phyloP scores from a whole-genome alignment of 2,113 vertebrate species.

The Rhineura floridana region DNA sequence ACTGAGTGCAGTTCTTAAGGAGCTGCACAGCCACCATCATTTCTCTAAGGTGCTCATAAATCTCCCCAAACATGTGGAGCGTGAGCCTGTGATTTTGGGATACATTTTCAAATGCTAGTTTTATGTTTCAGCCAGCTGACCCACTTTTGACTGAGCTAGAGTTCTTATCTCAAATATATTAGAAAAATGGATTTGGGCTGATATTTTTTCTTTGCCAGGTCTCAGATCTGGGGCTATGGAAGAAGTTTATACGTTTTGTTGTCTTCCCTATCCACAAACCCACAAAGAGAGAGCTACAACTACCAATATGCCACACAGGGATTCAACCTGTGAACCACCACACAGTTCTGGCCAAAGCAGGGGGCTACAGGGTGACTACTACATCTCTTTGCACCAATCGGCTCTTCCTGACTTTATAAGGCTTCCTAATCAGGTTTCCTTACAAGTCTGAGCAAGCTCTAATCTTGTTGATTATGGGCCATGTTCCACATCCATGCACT shows the following conservation, averaged over 20 bases:
- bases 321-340: background rate
- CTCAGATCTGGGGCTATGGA: background rate
- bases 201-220: background rate
- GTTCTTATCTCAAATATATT: background rate
- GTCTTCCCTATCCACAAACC: background rate
- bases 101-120: background rate
- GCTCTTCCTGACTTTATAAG: background rate
- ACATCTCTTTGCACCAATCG: background rate
- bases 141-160: accelerated
- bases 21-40: conserved; percentile 12
- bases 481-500: background rate
- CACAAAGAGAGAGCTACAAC: background rate
- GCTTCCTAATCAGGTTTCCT: background rate
- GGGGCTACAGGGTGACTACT: background rate
- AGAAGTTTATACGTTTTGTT: background rate
- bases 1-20: conserved; percentile 48
- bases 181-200: background rate
- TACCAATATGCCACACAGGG: background rate
- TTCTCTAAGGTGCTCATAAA: conserved; percentile 33
- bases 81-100: background rate
- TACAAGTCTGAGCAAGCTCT: background rate
- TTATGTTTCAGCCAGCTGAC: background rate
- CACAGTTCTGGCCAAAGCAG: background rate
- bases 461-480: background rate
- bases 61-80: conserved; percentile 22